Evolutionary conservation across 2,113 vertebrate genomes (phyloP).

Genomic region (Pelmatolapia mariae): DNA sequence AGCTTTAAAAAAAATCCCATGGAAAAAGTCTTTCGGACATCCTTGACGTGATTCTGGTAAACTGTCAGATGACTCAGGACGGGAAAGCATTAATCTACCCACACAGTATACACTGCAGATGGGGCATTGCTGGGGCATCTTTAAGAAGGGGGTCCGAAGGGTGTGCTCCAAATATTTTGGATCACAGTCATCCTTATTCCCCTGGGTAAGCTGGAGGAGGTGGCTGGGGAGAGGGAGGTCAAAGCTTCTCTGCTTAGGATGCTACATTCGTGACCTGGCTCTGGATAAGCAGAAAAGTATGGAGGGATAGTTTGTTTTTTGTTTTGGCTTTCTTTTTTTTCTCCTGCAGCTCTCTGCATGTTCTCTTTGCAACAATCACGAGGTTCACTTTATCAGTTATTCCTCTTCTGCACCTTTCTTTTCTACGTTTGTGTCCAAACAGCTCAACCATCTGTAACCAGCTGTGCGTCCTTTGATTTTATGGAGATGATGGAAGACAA

Average conservation of each 20-base stretch:
- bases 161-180: background rate
- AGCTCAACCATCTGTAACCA: background rate
- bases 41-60: background rate
- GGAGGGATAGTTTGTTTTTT: background rate
- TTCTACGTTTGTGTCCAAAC: background rate
- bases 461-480: fast-evolving
- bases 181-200: background rate
- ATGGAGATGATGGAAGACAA: background rate
- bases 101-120: background rate
- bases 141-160: background rate
- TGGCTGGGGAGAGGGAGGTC: background rate
- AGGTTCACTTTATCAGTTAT: fast-evolving
- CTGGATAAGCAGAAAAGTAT: fast-evolving
- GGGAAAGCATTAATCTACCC: background rate
- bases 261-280: background rate
- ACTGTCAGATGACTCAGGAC: background rate
- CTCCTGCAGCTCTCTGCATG: background rate
- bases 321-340: background rate
- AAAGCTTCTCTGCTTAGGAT: background rate
- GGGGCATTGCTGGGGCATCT: background rate
- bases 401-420: background rate
- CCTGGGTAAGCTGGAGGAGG: background rate
- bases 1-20: background rate
- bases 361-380: background rate
- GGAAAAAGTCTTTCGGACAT: fast-evolving